Evolutionary conservation across 2,888 invertebrate genomes (phyloP).

Genomic region (Caenorhabditis afra): DNA sequence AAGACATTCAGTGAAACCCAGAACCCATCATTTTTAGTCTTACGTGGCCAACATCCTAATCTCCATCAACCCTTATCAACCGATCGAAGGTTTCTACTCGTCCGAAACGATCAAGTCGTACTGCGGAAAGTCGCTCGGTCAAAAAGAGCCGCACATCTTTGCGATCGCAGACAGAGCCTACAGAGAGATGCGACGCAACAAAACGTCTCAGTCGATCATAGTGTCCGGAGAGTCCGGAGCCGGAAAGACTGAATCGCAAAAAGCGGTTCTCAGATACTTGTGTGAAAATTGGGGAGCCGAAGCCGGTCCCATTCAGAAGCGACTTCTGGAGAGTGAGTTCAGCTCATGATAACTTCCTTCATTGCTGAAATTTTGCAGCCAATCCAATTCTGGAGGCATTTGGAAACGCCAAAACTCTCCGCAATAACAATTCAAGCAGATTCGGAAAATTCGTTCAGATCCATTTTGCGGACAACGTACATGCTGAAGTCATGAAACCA

Average conservation of each 20-base stretch:
- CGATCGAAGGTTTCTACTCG: constrained; percentile 91
- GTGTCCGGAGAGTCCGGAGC: constrained; percentile 91
- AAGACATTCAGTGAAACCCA: neutral
- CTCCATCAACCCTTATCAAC: constrained; percentile 97
- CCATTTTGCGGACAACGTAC: constrained; percentile 90
- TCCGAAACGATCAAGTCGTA: constrained; percentile 88
- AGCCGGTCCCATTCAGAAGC: constrained; percentile 94
- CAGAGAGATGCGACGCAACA: constrained; percentile 94
- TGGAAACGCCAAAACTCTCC: constrained; percentile 87
- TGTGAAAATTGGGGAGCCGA: constrained; percentile 91
- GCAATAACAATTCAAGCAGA: constrained; percentile 97
- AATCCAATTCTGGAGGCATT: constrained; percentile 81
- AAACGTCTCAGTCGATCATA: constrained; percentile 95
- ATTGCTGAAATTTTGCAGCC: too few relatives aligned
- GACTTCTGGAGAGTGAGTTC: constrained; percentile 88
- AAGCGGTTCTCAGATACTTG: constrained; percentile 91
- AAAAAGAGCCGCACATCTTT: constrained; percentile 95
- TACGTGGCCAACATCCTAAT: constrained; percentile 98
- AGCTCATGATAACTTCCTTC: neutral
- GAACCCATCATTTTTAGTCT: constrained; percentile 85
- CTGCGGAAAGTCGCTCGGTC: constrained; percentile 94
- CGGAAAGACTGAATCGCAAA: constrained; percentile 98
- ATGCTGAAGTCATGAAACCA: neutral
- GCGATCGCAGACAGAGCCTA: constrained; percentile 98
- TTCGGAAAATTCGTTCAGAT: constrained; percentile 99